These are phyloP conservation scores for Solea solea DNA, from an alignment of 2,113 vertebrate genomes.

Conservation along the genomic window DNA sequence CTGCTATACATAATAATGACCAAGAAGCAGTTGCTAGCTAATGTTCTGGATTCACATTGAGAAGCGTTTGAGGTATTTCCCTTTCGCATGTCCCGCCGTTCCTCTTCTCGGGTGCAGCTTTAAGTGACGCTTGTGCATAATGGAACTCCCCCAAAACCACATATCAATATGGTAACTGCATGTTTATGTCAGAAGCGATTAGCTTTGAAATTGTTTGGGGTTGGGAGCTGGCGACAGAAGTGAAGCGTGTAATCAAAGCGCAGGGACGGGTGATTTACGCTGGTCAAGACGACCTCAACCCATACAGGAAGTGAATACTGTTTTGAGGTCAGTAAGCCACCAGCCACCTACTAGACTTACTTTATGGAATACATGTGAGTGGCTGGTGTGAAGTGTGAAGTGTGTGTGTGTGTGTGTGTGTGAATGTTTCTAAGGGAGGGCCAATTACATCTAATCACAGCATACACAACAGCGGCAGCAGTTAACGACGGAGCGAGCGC, in stretches of 20 bases:
- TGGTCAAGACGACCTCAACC: slow-evolving; percentile 55
- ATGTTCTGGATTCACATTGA: slow-evolving; percentile 46
- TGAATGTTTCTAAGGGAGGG: slow-evolving; percentile 31
- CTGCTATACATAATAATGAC: slow-evolving; percentile 36
- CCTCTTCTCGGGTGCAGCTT: slow-evolving; percentile 40
- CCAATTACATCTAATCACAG: slow-evolving; percentile 67
- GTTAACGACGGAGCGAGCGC: slow-evolving; percentile 49
- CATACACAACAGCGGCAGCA: slow-evolving; percentile 41
- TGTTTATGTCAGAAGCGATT: slow-evolving; percentile 73
- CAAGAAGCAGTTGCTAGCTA: slow-evolving; percentile 50
- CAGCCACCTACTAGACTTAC: slow-evolving; percentile 56
- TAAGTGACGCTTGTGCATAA: slow-evolving; percentile 52
- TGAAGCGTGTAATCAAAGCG: slow-evolving; percentile 59
- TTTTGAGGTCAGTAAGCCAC: slow-evolving; percentile 69
- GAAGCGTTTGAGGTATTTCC: slow-evolving; percentile 57
- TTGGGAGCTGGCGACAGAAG: slow-evolving; percentile 53
- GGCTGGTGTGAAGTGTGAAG: slow-evolving; percentile 43
- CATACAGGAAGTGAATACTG: slow-evolving; percentile 68
- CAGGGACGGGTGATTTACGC: slow-evolving; percentile 55
- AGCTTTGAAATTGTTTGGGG: slow-evolving; percentile 58
- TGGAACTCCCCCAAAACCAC: slow-evolving; percentile 59
- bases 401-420: slow-evolving; percentile 34
- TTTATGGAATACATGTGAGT: slow-evolving; percentile 61
- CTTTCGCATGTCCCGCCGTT: slow-evolving; percentile 20
- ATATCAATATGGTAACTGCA: slow-evolving; percentile 65